Percentiles rank a stretch among this genome's conserved stretches.
Evolutionary conservation across 2,888 invertebrate species (phyloP).

Genomic region (Cancer borealis): DNA sequence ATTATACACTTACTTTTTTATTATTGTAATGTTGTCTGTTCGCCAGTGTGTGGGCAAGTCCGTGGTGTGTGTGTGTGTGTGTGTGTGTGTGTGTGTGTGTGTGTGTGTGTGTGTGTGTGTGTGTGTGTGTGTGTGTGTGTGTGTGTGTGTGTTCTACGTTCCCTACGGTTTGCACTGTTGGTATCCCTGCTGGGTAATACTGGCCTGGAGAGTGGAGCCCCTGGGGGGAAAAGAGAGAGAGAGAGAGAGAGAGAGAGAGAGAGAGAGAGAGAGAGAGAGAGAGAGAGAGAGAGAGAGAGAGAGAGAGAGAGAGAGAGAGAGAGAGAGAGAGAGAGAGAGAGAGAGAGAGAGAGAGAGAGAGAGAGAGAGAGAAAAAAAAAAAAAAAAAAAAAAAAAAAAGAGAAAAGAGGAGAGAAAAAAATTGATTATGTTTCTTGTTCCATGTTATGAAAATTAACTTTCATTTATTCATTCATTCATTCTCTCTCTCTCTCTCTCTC

Average conservation of each 20-base stretch:
- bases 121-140: background rate
- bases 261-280: too few relatives aligned
- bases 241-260: constrained; percentile 31
- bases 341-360: too few relatives aligned
- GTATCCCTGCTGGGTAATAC: constrained; percentile 31
- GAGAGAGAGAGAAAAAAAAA: background rate
- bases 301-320: too few relatives aligned
- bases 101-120: too few relatives aligned
- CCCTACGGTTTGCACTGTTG: background rate
- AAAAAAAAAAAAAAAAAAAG: background rate
- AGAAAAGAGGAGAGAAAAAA: background rate
- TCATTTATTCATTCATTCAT: background rate
- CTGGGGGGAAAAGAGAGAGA: background rate
- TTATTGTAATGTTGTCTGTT: background rate
- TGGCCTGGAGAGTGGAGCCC: background rate
- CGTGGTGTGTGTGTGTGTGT: background rate
- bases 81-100: background rate
- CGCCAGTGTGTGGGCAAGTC: background rate
- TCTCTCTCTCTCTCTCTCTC: constrained; percentile 46
- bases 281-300: too few relatives aligned
- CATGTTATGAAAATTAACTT: background rate
- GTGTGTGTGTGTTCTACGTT: background rate
- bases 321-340: too few relatives aligned
- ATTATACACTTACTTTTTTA: background rate
- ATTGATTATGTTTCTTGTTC: background rate